Base-by-base conservation (phyloP, 1,140 invertebrate genomes). In the Solenopsis invicta region DNA sequence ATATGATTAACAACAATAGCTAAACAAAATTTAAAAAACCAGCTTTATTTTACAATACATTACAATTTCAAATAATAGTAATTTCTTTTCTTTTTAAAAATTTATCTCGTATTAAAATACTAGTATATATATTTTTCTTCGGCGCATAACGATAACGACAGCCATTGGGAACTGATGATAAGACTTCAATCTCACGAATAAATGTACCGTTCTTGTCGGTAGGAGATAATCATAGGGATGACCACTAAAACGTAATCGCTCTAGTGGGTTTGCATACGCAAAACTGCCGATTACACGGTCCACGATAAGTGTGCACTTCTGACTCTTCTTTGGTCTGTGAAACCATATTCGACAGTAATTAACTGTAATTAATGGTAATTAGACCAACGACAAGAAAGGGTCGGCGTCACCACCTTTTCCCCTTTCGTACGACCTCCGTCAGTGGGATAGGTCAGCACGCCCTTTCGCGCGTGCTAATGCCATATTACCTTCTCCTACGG, bases 361-460 rank as follows among this genome's bases (percentile, higher is more conserved):
- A 91, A 91, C 86, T 88, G 78, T 75, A 29, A 29, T 29, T 29
- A 29, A 29, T 29, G 29, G 29, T 29, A 29, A 29, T 29, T 29
- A 29, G 29, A 37, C 41, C 84, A 75, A 86, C 71, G 67, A 24
- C 50, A 56, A 61, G 76, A 29, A 90, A 88, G 75, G 89, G 64
- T 72, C 67, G 81, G 34, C 81, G 56, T 84, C 82, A 64, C 76
- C 59, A 91, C 74, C 88, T 89, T 91, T 88, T 66, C 87, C 89
- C 89, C 87, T 88, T 90, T 64, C 64, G 72, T 74, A 90, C 75
- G 56, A 29, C 59, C 75, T 85, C 59, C 85, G 77, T 62, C 18
- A 81, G 85, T 91, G 80, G 91, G 90, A 90, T 91, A 92, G 92
- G 92, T 93, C 91, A 93, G 89, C 89, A 72, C 88, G 90, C 92